Conservation (phyloP, 2,113 vertebrate genomes). For the Aphelocoma coerulescens region DNA sequence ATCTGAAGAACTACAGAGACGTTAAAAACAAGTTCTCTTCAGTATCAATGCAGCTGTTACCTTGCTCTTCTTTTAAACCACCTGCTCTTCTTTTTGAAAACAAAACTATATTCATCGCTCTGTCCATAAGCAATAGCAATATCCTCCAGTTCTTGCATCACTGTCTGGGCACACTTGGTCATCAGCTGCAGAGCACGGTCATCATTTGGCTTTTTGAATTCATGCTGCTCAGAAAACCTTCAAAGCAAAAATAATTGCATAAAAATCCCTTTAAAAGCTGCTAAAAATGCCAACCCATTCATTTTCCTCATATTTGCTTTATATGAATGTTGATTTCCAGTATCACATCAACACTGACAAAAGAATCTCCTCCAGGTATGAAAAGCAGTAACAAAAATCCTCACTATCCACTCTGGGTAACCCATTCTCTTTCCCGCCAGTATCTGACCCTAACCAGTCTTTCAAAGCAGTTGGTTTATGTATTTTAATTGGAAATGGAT, state of each 20-base stretch:
- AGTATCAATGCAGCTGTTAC: slow-evolving; percentile 64
- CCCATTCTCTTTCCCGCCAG: background rate
- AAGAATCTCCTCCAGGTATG: background rate
- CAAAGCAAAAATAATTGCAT: background rate
- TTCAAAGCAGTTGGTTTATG: background rate
- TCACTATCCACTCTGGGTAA: background rate
- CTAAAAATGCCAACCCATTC: background rate
- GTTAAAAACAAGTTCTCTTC: background rate
- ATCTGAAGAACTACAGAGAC: background rate
- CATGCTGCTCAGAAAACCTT: slow-evolving; percentile 92
- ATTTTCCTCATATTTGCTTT: background rate
- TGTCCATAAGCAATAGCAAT: slow-evolving; percentile 91
- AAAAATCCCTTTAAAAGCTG: background rate
- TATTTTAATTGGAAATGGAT: background rate
- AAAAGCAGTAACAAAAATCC: background rate
- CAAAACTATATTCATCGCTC: slow-evolving; percentile 97
- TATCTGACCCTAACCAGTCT: background rate
- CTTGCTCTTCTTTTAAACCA: slow-evolving; percentile 98
- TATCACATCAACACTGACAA: background rate
- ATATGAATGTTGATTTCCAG: background rate
- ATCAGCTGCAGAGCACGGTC: slow-evolving; percentile 87
- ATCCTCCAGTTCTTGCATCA: slow-evolving; percentile 92
- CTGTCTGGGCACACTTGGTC: slow-evolving; percentile 85
- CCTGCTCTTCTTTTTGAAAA: slow-evolving; percentile 87
- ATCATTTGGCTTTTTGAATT: slow-evolving; percentile 91